Base-by-base conservation (phyloP, 2,797 vertebrate species). In the Hapalemur alaotrensis region DNA sequence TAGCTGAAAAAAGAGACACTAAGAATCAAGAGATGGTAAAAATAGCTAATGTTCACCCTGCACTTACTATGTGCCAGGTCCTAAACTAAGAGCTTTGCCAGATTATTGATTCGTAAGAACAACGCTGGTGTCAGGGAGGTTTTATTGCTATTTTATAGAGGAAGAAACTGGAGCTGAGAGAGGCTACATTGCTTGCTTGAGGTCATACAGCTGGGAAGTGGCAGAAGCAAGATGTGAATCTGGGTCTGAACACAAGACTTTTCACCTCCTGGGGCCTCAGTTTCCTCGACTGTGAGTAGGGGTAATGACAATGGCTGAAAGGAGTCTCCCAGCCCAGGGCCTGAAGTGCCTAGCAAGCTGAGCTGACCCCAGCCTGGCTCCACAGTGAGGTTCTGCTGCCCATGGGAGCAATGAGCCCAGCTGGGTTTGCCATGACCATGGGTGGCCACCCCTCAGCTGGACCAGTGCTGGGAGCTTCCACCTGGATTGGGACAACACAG, bases 381-480 rank as follows among this genome's bases (percentile, higher is more conserved):
- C 43, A 23, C 8, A 7, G 88, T 3, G 1, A 85, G 70, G 69
- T 20, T 65, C n/a, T 35, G 20, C 70, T n/a, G 41, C 61, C 88
- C 13, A 6, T 0, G n/a, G 92, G 91, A 89, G 41, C 48, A 89
- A 81, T 4, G 50, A 11, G 3, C 76, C 89, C 32, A 67, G 88
- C 72, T 67, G 38, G 59, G 9, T 81, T 69, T 92, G 84, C 90
- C n/a, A 12, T 48, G 54, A 80, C 72, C 48, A 18, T 30, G 89
- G 80, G 86, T 76, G 95, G 93, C 4, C 95, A 94, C 93, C 89
- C 91, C 82, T 63, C 48, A 73, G 92, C 28, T 28, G 5, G 88
- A 61, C 59, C 54, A 59, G 78, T 1, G 15, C 85, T 30, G 73
- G 89, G 89, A 94, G 76, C 72, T 65, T 30, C 85, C 59, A 43